Conservation (phyloP, 2,797 vertebrate genomes). For the Hypotaenidia philippensis region DNA sequence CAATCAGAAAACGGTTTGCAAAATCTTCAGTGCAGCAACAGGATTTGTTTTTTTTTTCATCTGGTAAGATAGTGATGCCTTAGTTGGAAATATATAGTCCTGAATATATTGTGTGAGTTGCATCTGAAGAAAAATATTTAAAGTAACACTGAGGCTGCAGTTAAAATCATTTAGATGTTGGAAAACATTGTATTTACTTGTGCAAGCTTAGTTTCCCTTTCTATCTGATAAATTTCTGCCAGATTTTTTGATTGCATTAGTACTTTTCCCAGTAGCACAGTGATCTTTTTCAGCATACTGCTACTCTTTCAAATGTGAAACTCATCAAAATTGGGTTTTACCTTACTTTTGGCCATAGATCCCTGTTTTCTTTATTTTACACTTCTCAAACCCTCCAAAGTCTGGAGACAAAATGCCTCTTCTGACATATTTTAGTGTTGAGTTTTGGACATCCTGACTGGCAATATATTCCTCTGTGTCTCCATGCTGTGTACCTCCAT, state of each 20-base stretch:
- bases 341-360: not conserved
- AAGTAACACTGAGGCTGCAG: not conserved
- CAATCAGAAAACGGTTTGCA: not conserved
- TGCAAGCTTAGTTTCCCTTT: not conserved
- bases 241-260: fast-evolving
- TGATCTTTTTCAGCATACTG: not conserved
- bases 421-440: not conserved
- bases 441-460: not conserved
- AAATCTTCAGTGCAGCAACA: not conserved
- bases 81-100: not conserved
- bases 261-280: not conserved
- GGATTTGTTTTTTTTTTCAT: not conserved
- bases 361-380: not conserved
- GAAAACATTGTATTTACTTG: not conserved
- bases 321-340: not conserved
- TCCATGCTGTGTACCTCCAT: not conserved
- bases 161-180: not conserved
- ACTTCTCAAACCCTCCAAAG: not conserved
- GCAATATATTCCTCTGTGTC: not conserved
- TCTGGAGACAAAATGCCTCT: not conserved
- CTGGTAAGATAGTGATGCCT: not conserved
- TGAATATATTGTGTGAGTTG: not conserved
- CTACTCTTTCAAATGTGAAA: not conserved
- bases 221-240: not conserved
- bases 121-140: not conserved